A percentile compares a stretch with the other conserved stretches of the same genome.
Conservation (phyloP, 2,113 vertebrate genomes). For the Bambusicola thoracicus region DNA sequence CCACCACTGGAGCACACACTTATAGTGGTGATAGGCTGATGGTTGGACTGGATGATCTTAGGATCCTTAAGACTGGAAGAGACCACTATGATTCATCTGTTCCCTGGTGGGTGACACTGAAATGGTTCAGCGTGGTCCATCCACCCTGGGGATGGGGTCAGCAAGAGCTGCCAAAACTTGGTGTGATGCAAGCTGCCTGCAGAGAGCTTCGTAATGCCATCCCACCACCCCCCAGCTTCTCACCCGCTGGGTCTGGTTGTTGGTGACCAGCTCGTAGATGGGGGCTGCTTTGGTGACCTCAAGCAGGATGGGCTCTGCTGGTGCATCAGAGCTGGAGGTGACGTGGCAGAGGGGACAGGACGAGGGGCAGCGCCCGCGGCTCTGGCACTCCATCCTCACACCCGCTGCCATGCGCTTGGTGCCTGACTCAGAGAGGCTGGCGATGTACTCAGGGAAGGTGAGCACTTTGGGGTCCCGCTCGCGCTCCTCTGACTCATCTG, state of each 20-base stretch:
- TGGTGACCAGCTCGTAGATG: constrained; percentile 93
- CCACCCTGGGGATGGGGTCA: neutral
- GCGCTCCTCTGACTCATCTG: constrained; percentile 93
- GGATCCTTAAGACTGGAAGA: no score
- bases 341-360: constrained; percentile 94
- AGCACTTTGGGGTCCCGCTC: constrained; percentile 93
- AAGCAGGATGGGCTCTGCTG: constrained; percentile 89
- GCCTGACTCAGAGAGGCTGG: constrained; percentile 93
- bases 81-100: no score
- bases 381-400: constrained; percentile 94
- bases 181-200: neutral
- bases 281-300: constrained; percentile 94
- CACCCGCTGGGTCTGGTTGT: constrained; percentile 95
- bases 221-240: neutral
- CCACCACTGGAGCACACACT: rapidly evolving
- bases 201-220: rapidly evolving
- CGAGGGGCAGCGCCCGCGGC: constrained; percentile 91
- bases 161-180: neutral
- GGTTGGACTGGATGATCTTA: no score
- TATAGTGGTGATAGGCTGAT: no score
- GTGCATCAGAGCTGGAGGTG: constrained; percentile 76
- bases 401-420: constrained; percentile 91
- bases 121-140: neutral
- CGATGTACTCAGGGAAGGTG: constrained; percentile 93
- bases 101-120: neutral